phyloP scores from a whole-genome alignment of 2,888 invertebrate genomes.

The Sarcophaga caerulescens region DNA sequence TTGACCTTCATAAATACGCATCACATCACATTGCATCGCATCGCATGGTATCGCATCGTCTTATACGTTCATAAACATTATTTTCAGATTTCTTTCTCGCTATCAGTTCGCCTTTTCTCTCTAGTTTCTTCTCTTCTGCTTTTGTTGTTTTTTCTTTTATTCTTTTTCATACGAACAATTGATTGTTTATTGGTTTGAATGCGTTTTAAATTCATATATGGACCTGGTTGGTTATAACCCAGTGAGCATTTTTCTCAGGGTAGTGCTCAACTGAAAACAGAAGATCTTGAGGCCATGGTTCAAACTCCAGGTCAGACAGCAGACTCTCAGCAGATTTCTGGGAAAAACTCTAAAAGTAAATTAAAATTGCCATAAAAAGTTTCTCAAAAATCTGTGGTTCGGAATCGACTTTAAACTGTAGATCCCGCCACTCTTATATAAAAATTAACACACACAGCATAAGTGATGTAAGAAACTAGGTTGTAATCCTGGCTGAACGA shows the following conservation, averaged over 20 bases:
- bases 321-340: too few species aligned
- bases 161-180: slow-evolving; percentile 52
- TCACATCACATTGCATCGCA: background rate
- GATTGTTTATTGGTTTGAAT: slow-evolving; percentile 53
- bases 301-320: too few species aligned
- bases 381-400: too few species aligned
- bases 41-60: background rate
- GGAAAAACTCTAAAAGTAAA: too few species aligned
- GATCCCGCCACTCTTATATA: too few species aligned
- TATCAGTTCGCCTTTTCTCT: background rate
- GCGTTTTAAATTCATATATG: slow-evolving; percentile 45
- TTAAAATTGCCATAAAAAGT: too few species aligned
- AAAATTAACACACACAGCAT: too few species aligned
- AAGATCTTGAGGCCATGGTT: background rate
- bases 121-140: background rate
- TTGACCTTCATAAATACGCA: slow-evolving; percentile 67
- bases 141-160: background rate
- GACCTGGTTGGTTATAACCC: background rate
- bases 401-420: too few species aligned
- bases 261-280: background rate
- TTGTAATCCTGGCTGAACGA: too few species aligned
- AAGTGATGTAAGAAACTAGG: too few species aligned
- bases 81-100: slow-evolving; percentile 10
- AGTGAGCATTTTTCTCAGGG: background rate
- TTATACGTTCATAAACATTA: slow-evolving; percentile 53